Evolutionary conservation across 1,140 invertebrate genomes (phyloP), one percentile per base, ranked within the genome.

Genomic region (Thalassaphorura encarpata): DNA sequence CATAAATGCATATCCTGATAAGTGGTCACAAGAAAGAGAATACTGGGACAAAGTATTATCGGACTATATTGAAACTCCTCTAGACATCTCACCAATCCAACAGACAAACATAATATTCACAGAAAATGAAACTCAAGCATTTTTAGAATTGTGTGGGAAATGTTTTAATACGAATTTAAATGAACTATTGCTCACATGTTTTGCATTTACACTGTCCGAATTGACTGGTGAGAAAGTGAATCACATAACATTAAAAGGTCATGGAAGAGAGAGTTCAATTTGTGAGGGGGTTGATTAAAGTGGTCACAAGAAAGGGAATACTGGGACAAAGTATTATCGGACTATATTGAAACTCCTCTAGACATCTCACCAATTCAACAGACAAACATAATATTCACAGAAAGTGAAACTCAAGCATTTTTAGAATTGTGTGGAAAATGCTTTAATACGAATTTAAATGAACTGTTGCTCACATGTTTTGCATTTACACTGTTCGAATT

Each of bases 401-500:
- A 4, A 16, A 19, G 24, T 27, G 23, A 26, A 23, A 47, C 27
- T 13, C 42, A 18, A 31, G 11, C 3, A 42, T 41, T 0, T 4
- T 21, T 28, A 15, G 29, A n/a, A 21, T 29, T 18, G n/a, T 53
- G 26, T 18, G 29, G 6, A 33, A 39, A 23, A 31, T 19, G 27
- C n/a, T 43, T 36, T 19, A 47, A 27, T 29, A 43, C 55, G 4
- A 23, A 56, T 40, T 42, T 56, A 6, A 56, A 41, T 31, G 54
- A 56, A 21, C n/a, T 55, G 27, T 45, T 55, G 0, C 48, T 56
- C 18, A 56, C 54, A 8, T 33, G 47, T 24, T 43, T 56, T 28
- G 47, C 13, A 8, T 6, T 40, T 2, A 19, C 27, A n/a, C n/a
- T 52, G 13, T 18, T 15, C 23, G 42, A 45, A 52, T 41, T 50